Percentiles rank a stretch among this genome's conserved stretches.
Conservation (phyloP, 1,140 invertebrate genomes). For the Leptinotarsa defecta region DNA sequence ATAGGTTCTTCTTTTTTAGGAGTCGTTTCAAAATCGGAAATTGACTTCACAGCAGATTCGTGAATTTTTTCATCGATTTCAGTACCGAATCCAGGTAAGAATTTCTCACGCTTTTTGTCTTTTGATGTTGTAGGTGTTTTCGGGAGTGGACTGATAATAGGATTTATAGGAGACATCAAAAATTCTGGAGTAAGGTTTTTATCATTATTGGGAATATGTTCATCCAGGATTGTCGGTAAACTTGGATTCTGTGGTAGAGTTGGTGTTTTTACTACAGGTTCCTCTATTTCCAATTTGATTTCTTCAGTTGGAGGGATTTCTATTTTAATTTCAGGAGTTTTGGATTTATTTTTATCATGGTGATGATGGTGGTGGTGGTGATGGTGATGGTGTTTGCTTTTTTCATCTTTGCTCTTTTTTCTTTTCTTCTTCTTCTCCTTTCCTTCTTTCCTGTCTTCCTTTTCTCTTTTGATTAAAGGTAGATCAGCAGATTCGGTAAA, state of each 20-base stretch:
- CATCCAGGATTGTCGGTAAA: slow-evolving; percentile 49
- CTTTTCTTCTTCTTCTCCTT: slow-evolving; percentile 83
- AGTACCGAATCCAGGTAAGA: slow-evolving; percentile 72
- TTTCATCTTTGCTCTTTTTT: slow-evolving; percentile 79
- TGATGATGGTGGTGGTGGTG: slow-evolving; percentile 63
- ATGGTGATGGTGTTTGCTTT: slow-evolving; percentile 70
- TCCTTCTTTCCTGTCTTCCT: slow-evolving; percentile 61
- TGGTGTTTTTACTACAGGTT: slow-evolving; percentile 1
- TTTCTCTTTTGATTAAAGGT: slow-evolving; percentile 43
- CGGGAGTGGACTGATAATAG: slow-evolving; percentile 63
- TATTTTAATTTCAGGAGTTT: slow-evolving; percentile 38
- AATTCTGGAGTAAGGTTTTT: slow-evolving; percentile 54
- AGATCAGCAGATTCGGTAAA: slow-evolving; percentile 63
- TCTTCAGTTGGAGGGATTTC: slow-evolving; percentile 29
- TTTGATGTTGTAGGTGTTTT: slow-evolving; percentile 58
- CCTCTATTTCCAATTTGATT: slow-evolving; percentile 31
- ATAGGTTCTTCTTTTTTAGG: slow-evolving; percentile 47
- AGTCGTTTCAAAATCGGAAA: slow-evolving; percentile 63
- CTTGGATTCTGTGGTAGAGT: slow-evolving; percentile 37
- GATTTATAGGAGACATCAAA: slow-evolving; percentile 54
- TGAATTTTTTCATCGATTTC: slow-evolving; percentile 74
- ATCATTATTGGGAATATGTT: slow-evolving; percentile 47
- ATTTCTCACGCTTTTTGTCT: slow-evolving; percentile 61
- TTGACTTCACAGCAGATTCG: slow-evolving; percentile 78
- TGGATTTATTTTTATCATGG: slow-evolving; percentile 50